Evolutionary conservation across 2,888 invertebrate species (phyloP).

Genomic region (Leptopilina drosophilae): DNA sequence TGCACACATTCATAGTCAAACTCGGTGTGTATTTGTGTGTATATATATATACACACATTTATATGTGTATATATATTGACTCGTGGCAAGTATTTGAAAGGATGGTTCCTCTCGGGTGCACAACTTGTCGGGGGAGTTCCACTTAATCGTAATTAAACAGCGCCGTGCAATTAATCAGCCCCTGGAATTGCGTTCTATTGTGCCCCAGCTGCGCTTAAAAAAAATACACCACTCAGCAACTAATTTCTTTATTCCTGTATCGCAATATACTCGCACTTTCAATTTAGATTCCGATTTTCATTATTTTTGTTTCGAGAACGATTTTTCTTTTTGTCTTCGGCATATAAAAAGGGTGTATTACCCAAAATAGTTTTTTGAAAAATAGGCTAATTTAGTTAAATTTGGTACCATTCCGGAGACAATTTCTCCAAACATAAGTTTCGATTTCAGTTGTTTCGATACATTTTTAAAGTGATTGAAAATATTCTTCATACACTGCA

Average conservation of each 20-base stretch:
- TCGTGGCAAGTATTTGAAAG: slow-evolving; percentile 32
- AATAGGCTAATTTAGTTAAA: no score
- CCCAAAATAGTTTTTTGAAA: no score
- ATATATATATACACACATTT: slow-evolving; percentile 17
- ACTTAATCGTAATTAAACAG: slow-evolving; percentile 61
- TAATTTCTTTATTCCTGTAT: slow-evolving; percentile 27
- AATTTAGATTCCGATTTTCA: slow-evolving; percentile 25
- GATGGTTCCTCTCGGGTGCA: slow-evolving; percentile 32
- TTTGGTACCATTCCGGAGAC: no score
- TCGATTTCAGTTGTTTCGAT: no score
- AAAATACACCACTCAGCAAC: slow-evolving; percentile 22
- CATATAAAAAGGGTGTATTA: no score
- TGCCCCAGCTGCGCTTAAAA: slow-evolving; percentile 35
- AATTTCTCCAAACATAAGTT: no score
- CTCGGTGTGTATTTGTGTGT: not conserved
- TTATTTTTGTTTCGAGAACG: no score
- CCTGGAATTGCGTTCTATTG: slow-evolving; percentile 43
- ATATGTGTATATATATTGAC: not conserved
- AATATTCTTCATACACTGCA: no score
- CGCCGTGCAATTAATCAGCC: slow-evolving; percentile 57
- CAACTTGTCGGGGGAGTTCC: slow-evolving; percentile 46
- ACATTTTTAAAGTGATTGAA: no score
- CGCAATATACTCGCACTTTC: slow-evolving; percentile 11
- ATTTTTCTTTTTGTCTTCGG: no score
- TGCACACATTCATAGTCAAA: slow-evolving; percentile 30